Percentiles rank a stretch among this genome's conserved stretches.
Evolutionary conservation across 1,140 invertebrate genomes (phyloP).

Genomic region (Drosophila quadrilineata): DNA sequence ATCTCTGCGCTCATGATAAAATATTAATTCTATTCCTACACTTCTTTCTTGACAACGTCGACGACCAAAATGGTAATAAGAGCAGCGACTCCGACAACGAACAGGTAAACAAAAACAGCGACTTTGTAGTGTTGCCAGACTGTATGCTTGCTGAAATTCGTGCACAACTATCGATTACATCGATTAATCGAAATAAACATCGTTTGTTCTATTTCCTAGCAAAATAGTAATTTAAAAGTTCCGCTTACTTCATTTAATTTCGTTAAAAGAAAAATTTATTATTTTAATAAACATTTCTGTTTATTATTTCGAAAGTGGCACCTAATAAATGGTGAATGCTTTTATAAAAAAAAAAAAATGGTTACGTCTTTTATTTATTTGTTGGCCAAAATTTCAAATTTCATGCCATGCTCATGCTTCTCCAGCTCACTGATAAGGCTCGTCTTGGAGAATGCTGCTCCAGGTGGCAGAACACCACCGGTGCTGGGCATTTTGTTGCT

Average conservation of each 20-base stretch:
- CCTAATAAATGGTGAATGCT: background rate
- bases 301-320: too few species aligned
- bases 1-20: conserved; percentile 51
- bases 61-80: conserved; percentile 44
- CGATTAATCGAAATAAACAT: background rate
- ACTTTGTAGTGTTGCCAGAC: conserved; percentile 1
- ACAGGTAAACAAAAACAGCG: conserved; percentile 41
- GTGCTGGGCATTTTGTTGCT: conserved; percentile 87
- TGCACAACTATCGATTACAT: conserved; percentile 21
- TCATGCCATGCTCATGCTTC: conserved; percentile 79
- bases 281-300: too few species aligned
- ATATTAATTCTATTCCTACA: conserved; percentile 27
- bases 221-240: too few species aligned
- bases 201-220: too few species aligned
- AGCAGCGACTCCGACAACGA: conserved; percentile 2
- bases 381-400: conserved; percentile 76
- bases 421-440: conserved; percentile 74
- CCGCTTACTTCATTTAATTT: too few species aligned
- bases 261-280: too few species aligned
- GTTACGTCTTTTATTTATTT: conserved; percentile 42
- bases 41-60: too few species aligned
- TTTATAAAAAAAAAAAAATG: background rate
- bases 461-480: conserved; percentile 82
- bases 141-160: background rate
- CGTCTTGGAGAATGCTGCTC: conserved; percentile 72